Percentiles rank a stretch among this genome's conserved stretches.
Evolutionary conservation across 1,140 invertebrate species (phyloP).

Genomic region (Teleopsis dalmanni): DNA sequence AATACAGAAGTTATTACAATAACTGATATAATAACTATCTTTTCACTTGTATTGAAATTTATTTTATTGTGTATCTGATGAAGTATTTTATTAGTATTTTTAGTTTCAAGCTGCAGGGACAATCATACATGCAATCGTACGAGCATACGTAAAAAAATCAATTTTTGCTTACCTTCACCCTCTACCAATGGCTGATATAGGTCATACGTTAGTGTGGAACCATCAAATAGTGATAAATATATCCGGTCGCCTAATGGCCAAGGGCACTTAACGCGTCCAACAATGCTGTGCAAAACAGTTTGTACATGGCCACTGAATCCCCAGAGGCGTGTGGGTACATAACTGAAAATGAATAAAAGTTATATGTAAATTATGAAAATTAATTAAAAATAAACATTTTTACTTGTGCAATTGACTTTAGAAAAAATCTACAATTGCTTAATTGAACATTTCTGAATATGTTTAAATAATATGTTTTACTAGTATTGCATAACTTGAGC

Average conservation of each 20-base stretch:
- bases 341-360: slow-evolving; percentile 54
- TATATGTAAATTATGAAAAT: neutral
- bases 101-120: too few relatives aligned
- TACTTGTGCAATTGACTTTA: neutral
- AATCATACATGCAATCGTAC: neutral
- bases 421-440: neutral
- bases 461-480: too few relatives aligned
- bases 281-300: slow-evolving; percentile 82
- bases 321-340: slow-evolving; percentile 83
- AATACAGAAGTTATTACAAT: too few relatives aligned
- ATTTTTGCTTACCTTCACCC: slow-evolving; percentile 52
- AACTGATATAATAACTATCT: too few relatives aligned
- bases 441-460: neutral
- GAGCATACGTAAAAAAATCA: slow-evolving; percentile 1
- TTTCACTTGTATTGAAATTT: too few relatives aligned
- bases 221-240: slow-evolving; percentile 65
- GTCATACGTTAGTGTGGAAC: slow-evolving; percentile 85
- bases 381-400: neutral
- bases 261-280: slow-evolving; percentile 76
- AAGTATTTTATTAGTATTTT: too few relatives aligned
- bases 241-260: slow-evolving; percentile 77
- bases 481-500: too few relatives aligned
- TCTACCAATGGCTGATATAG: slow-evolving; percentile 71
- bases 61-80: too few relatives aligned
- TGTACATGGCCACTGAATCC: slow-evolving; percentile 91